These are phyloP conservation scores for Pomatorhinus ruficollis DNA, from an alignment of 2,113 vertebrate genomes.

Conservation along the genomic window DNA sequence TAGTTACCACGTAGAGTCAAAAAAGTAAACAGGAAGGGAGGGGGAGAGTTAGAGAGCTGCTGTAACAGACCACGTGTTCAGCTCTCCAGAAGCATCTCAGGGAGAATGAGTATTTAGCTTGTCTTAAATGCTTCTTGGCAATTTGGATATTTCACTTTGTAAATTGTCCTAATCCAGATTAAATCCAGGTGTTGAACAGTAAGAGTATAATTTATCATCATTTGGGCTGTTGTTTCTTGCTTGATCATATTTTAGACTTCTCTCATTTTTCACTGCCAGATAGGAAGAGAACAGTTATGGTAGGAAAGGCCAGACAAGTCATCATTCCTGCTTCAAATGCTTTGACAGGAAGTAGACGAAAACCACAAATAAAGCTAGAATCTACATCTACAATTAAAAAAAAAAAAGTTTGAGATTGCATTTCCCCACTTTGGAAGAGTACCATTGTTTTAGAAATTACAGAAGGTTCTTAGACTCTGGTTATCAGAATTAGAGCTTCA, in stretches of 20 bases:
- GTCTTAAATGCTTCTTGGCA: background rate
- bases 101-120: background rate
- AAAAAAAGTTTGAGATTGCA: background rate
- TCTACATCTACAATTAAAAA: background rate
- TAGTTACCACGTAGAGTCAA: background rate
- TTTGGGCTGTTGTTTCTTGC: background rate
- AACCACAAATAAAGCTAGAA: background rate
- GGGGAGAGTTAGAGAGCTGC: background rate
- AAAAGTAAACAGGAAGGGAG: conserved; percentile 52
- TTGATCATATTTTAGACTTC: background rate
- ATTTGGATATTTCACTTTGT: background rate
- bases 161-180: background rate
- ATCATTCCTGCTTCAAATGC: background rate
- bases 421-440: background rate
- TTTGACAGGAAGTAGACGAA: background rate
- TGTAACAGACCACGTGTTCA: background rate
- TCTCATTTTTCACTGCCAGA: background rate
- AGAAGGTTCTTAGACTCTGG: background rate
- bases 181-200: background rate
- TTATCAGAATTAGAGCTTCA: background rate
- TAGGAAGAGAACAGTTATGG: background rate
- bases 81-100: background rate
- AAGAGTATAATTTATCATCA: background rate
- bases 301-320: background rate
- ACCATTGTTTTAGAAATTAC: background rate